Evolutionary conservation across 2,113 vertebrate genomes (phyloP), one percentile per base, ranked within the genome.

Genomic region (Corythornis madagascariensis): DNA sequence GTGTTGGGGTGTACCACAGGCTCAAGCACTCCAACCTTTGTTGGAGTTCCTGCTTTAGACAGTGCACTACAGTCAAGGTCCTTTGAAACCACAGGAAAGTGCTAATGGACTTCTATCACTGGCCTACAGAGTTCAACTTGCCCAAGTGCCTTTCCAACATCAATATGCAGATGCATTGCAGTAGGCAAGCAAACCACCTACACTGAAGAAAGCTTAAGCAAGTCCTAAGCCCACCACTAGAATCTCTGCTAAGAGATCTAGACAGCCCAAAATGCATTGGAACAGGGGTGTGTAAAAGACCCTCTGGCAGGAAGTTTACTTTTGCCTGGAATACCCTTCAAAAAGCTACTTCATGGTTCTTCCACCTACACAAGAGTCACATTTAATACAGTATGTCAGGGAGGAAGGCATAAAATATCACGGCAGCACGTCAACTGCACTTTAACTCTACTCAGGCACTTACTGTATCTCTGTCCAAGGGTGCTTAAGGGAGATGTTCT

Each of bases 401-500:
- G 12, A 76, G 29, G 56, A 87, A 57, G 12, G 24, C 47, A 83
- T 28, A 64, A n/a, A 77, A 26, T 10, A 7, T 16, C 33, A 71
- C 21, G 38, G 28, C 16, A 83, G 19, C 38, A 25, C 1, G 6
- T n/a, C 56, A 83, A 19, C 18, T 0, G 0, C 45, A 40, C 15
- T 55, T 38, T 50, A 81, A 13, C 12, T 50, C 57, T 61, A 53
- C 25, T 59, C 6, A 4, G 33, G 5, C 19, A 98, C 99, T 98
- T 97, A 99, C 99, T 99, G 99, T 94, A 99, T 97, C 97, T 99
- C 98, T 20, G 98, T 99, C 94, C 99, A 97, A 18, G 99, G 98
- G 77, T 99, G 99, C 94, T 99, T 99, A 93, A 99, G 97, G 7
- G 99, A 99, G 93, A 99, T 91, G 60, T 99, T 98, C 90, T 97